phyloP scores from a whole-genome alignment of 1,140 invertebrate species.

The Drosophila nannoptera region DNA sequence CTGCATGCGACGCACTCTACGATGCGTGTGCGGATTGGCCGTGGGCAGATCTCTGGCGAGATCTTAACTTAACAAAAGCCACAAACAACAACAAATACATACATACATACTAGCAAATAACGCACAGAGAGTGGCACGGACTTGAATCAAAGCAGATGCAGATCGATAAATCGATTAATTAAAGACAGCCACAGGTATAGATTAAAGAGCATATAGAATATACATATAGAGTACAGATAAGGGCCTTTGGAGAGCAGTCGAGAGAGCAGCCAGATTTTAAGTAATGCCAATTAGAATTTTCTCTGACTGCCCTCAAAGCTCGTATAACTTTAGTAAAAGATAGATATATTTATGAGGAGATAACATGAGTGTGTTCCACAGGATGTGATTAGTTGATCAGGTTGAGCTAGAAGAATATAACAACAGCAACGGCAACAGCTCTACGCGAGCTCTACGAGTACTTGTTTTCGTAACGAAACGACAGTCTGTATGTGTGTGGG shows the following conservation, averaged over 20 bases:
- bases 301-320: neutral
- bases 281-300: too few relatives aligned
- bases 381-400: constrained; percentile 1
- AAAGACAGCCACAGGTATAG: constrained; percentile 36
- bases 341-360: constrained; percentile 17
- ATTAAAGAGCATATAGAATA: neutral
- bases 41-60: neutral
- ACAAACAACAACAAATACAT: constrained; percentile 52
- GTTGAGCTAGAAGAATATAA: constrained; percentile 7
- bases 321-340: neutral
- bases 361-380: constrained; percentile 17
- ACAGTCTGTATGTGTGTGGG: neutral
- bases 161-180: constrained; percentile 47
- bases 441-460: constrained; percentile 41
- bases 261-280: neutral
- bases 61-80: constrained; percentile 38
- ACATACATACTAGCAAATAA: constrained; percentile 72
- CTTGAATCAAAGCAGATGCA: constrained; percentile 66
- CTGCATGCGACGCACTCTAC: constrained; percentile 64
- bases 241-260: too few relatives aligned
- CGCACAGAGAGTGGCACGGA: constrained; percentile 64
- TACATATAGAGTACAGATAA: too few relatives aligned
- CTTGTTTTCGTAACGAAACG: neutral
- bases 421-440: constrained; percentile 37
- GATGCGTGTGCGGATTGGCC: constrained; percentile 35